A percentile compares a stretch with the other conserved stretches of the same genome.
Evolutionary conservation across 2,888 invertebrate species (phyloP).

Genomic region (Hypsopygia costalis): DNA sequence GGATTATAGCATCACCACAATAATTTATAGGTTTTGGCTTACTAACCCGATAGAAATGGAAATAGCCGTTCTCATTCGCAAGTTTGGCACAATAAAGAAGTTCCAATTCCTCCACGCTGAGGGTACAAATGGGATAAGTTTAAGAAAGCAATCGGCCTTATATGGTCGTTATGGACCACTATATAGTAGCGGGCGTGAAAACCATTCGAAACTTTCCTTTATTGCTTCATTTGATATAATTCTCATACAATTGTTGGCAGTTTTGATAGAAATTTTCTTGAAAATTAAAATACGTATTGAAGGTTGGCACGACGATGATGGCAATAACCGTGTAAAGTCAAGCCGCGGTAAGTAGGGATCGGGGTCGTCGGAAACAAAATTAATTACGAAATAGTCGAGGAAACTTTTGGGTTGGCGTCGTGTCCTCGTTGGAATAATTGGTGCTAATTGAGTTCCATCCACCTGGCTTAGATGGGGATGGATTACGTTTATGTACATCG

Average conservation of each 20-base stretch:
- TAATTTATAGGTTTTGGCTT: conserved; percentile 56
- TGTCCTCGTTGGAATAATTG: conserved; percentile 64
- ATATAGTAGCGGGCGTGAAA: conserved; percentile 63
- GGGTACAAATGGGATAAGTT: conserved; percentile 76
- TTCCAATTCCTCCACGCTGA: conserved; percentile 62
- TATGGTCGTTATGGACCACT: conserved; percentile 75
- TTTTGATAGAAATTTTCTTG: conserved; percentile 5
- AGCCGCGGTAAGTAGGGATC: conserved; percentile 36
- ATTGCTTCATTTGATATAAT: conserved; percentile 63
- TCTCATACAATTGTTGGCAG: conserved; percentile 39
- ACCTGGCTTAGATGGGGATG: conserved; percentile 43
- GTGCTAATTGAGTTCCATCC: conserved; percentile 69
- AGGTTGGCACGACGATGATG: conserved; percentile 1
- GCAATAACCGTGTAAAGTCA: conserved; percentile 24
- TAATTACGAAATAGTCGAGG: conserved; percentile 68
- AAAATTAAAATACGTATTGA: conserved; percentile 5
- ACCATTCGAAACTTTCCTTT: conserved; percentile 66
- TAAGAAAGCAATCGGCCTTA: conserved; percentile 78
- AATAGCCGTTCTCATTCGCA: conserved; percentile 63
- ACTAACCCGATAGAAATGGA: conserved; percentile 67
- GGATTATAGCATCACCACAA: conserved; percentile 23
- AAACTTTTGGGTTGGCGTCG: conserved; percentile 62
- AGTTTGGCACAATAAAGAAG: conserved; percentile 73
- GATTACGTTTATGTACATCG: conserved; percentile 36
- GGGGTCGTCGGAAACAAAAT: conserved; percentile 62